Percentiles rank a stretch among this genome's conserved stretches.
Evolutionary conservation across 1,140 invertebrate genomes (phyloP).

Genomic region (Brachystomella parvula): DNA sequence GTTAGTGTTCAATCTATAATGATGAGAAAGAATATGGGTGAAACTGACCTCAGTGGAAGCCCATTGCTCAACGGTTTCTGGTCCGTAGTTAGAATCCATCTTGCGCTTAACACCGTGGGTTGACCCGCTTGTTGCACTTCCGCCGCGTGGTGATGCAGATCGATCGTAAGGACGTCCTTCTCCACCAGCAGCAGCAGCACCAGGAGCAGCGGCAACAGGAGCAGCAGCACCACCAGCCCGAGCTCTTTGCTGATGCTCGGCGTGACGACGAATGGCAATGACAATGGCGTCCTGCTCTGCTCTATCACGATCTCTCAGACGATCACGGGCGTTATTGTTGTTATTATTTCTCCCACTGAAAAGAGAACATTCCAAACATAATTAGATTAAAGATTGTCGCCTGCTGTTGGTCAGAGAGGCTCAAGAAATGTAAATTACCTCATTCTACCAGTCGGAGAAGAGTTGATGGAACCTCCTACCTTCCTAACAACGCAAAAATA

Average conservation of each 20-base stretch:
- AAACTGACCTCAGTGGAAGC: conserved; percentile 33
- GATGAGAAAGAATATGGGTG: not conserved
- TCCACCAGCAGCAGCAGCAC: not conserved
- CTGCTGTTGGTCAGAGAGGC: too few species aligned
- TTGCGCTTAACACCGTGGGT: conserved; percentile 27
- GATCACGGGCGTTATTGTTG: conserved; percentile 27
- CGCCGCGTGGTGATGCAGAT: not conserved
- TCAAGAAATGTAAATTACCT: too few species aligned
- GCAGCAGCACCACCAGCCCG: not conserved
- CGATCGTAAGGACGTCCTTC: not conserved
- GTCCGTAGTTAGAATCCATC: conserved; percentile 21
- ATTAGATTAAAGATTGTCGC: not conserved
- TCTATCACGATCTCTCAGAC: conserved; percentile 31
- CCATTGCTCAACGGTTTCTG: conserved; percentile 35
- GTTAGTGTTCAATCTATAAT: not conserved
- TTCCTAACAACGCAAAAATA: too few species aligned
- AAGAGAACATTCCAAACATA: not conserved
- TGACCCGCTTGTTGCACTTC: not conserved
- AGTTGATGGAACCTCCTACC: not conserved
- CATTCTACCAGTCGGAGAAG: too few species aligned
- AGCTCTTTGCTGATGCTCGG: conserved; percentile 1
- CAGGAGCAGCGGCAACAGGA: not conserved
- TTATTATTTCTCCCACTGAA: conserved; percentile 25
- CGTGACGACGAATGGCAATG: conserved; percentile 9
- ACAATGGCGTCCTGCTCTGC: not conserved